Evolutionary conservation across 2,797 vertebrate species (phyloP), one percentile per base, ranked within the genome.

Genomic region (Hyperoplus lanceolatus): DNA sequence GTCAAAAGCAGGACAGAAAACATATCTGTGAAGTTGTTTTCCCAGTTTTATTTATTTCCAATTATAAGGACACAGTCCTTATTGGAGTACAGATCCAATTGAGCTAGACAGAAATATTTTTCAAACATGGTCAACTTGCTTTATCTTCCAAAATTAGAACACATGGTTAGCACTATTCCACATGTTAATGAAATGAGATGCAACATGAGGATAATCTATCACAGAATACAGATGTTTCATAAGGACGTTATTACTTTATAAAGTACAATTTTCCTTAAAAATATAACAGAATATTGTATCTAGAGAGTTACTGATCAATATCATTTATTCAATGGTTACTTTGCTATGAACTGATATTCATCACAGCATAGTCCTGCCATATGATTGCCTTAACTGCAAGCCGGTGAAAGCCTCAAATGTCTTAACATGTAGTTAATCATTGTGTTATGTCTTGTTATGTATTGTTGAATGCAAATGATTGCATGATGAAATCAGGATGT

Each of bases 1-100:
- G 51, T 57, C 62, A 63, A 66, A 73, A 76, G 16, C 65, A 55
- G 46, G 71, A 69, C n/a, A 83, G 71, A 82, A 80, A 60, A 78
- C 54, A 50, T 80, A 49, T 75, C 73, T 60, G 61, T 77, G 38
- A 55, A 63, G 61, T 42, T 71, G 36, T 65, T 63, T 56, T 63
- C 29, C 29, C 29, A 29, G 29, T 29, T 29, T 29, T 29, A 29
- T 29, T 29, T 29, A 3, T 29, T 29, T 29, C 29, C 29, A 29
- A 29, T 29, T 29, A 29, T 29, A 29, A 29, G 29, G 3, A 67
- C 55, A 58, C 45, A 8, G 7, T 21, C 46, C 48, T 62, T 42
- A 61, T 72, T 41, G 15, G 6, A 10, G 16, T 49, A 14, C 38
- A 18, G 45, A 75, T 68, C 46, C 57, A 74, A 29, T 21, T 48